Evolutionary conservation across 2,113 vertebrate genomes (phyloP).

Genomic region (Ameiurus melas): DNA sequence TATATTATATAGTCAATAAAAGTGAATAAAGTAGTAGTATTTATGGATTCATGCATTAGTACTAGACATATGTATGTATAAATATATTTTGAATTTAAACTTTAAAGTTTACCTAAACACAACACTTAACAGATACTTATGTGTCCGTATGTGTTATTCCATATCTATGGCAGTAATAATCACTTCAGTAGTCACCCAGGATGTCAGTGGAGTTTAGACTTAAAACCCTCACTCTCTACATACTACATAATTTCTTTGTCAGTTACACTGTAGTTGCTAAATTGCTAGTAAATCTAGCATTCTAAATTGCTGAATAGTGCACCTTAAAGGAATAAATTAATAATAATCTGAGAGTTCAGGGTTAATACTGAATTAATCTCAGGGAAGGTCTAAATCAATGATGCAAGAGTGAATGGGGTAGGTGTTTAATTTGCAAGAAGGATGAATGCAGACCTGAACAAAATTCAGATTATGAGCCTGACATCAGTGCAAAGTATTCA

Average conservation of each 20-base stretch:
- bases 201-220: background rate
- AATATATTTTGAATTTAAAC: no score
- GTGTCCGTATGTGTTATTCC: background rate
- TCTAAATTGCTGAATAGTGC: background rate
- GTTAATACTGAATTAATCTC: background rate
- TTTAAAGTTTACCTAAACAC: no score
- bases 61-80: no score
- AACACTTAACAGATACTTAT: background rate
- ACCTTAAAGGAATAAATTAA: background rate
- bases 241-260: background rate
- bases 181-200: background rate
- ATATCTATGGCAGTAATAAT: background rate
- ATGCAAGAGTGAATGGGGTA: background rate
- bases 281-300: no score
- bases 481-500: background rate
- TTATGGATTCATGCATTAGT: no score
- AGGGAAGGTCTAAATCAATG: background rate
- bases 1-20: no score
- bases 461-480: background rate
- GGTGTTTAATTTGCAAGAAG: background rate
- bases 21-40: no score
- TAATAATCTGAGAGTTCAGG: background rate
- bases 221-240: background rate
- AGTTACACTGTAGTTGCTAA: background rate
- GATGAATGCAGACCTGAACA: background rate